Percentiles rank a stretch among this genome's conserved stretches.
phyloP scores from a whole-genome alignment of 2,888 invertebrate genomes.

The Poecilus cupreus region DNA sequence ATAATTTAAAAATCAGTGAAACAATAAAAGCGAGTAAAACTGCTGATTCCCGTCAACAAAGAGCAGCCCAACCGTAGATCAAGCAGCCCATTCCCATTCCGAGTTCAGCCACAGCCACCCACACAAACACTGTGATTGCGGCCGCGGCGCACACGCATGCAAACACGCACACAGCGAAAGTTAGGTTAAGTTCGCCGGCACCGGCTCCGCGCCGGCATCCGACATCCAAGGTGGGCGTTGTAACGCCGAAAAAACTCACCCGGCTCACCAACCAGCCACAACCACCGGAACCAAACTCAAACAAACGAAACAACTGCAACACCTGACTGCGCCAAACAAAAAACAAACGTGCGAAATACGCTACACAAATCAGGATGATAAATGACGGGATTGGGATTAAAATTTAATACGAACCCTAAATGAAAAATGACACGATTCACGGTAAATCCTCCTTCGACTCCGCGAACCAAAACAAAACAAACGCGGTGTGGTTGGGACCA shows the following conservation, averaged over 20 bases:
- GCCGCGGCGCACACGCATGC: conserved; percentile 26
- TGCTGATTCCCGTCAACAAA: conserved; percentile 23
- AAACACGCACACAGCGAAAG: conserved; percentile 38
- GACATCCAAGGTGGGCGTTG: conserved; percentile 47
- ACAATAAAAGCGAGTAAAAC: conserved; percentile 37
- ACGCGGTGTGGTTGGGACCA: background rate
- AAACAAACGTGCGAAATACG: background rate
- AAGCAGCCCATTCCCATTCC: conserved; percentile 25
- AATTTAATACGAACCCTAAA: conserved; percentile 33
- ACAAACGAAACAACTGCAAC: background rate
- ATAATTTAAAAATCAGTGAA: conserved; percentile 17
- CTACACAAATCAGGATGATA: background rate
- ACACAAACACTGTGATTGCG: conserved; percentile 24
- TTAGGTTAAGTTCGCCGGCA: conserved; percentile 52
- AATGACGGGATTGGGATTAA: background rate
- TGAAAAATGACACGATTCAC: background rate
- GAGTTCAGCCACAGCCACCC: background rate
- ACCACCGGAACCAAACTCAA: background rate
- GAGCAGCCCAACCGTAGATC: conserved; percentile 3
- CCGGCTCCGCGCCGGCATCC: background rate
- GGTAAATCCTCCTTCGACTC: background rate
- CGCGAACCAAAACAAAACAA: conserved; percentile 54
- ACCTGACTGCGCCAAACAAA: background rate
- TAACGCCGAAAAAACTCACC: conserved; percentile 25
- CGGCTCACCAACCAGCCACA: background rate